These are phyloP conservation scores for Leptosomus discolor DNA, from an alignment of 2,113 vertebrate species.

Conservation along the genomic window DNA sequence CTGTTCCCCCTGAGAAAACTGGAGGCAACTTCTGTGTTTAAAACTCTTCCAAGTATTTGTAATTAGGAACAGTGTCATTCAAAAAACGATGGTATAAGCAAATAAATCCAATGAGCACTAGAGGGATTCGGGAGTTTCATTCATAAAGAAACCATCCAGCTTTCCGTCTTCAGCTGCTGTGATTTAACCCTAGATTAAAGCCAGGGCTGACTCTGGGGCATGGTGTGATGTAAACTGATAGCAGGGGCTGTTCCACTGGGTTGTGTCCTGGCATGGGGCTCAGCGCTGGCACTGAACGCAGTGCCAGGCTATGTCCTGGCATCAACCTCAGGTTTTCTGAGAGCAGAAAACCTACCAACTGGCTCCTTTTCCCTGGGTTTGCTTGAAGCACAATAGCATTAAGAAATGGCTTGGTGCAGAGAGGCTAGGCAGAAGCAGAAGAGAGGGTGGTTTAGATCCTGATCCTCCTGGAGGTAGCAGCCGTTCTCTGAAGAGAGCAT, in stretches of 20 bases:
- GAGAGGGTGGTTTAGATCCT: background rate
- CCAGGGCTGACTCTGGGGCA: background rate
- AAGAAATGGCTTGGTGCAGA: background rate
- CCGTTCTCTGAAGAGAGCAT: background rate
- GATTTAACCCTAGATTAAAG: background rate
- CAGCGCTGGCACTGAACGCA: background rate
- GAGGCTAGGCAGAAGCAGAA: background rate
- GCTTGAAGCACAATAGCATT: background rate
- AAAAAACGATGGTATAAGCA: background rate
- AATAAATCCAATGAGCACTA: background rate
- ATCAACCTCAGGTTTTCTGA: background rate
- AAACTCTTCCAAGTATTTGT: background rate
- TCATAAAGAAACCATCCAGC: constrained; percentile 15
- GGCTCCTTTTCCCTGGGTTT: background rate
- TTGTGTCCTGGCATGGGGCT: background rate
- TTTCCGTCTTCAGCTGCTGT: background rate
- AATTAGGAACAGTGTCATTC: background rate
- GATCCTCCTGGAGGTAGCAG: background rate
- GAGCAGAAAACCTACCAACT: background rate
- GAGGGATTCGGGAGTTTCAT: background rate
- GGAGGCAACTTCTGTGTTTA: background rate
- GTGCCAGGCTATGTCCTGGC: background rate
- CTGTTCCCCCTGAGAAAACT: background rate
- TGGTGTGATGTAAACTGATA: constrained; percentile 29
- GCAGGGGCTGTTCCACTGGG: background rate